Base-by-base conservation (phyloP, 1,140 invertebrate species). In the Helicoverpa zea region DNA sequence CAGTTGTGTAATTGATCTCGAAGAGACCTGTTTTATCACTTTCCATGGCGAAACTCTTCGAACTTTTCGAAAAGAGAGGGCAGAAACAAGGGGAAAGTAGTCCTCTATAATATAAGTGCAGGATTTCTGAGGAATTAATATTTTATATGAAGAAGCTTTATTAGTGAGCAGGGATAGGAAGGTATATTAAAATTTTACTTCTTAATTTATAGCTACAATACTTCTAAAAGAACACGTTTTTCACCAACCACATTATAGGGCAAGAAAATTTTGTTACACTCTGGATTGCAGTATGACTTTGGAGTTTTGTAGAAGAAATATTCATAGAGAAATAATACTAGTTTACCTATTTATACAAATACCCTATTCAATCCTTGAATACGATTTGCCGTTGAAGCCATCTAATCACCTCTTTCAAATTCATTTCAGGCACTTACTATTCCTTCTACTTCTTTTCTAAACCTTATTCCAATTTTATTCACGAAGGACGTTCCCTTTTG, bases 1-100 rank as follows among this genome's bases (percentile, higher is more conserved):
- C 76, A 68, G 43, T 68, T 43, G 76, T 56, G 56, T 78, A 78
- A 78, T 78, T 78, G 76, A 68, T 78, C 76, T 66, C 30, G 14
- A 43, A 13, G 16, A 78, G 35, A 47, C 29, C 30, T 68, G 63
- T 56, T 58, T 43, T 64, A 77, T 77, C 74, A 77, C 47, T 73
- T 73, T 35, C 70, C 18, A 58, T 13, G 30, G 52, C 30, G 52
- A 58, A 11, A 9, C 52, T 58, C 11, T 23, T 10, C 11, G 58
- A 11, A 9, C 52, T 58, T 2, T 23, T 10, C 11, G 58, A 59
- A 29, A 59, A 59, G 58, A 23, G 1, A 13, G 58, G 11, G 58
- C 23, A 12, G 12, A 59, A n/a, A 59, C 52, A 3, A 13, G 58
- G 58, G 12, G 23, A 12, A 29, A 29, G 12, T 13, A 11, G 2